Conservation (phyloP, 2,888 invertebrate genomes). For the Cephus spinipes region DNA sequence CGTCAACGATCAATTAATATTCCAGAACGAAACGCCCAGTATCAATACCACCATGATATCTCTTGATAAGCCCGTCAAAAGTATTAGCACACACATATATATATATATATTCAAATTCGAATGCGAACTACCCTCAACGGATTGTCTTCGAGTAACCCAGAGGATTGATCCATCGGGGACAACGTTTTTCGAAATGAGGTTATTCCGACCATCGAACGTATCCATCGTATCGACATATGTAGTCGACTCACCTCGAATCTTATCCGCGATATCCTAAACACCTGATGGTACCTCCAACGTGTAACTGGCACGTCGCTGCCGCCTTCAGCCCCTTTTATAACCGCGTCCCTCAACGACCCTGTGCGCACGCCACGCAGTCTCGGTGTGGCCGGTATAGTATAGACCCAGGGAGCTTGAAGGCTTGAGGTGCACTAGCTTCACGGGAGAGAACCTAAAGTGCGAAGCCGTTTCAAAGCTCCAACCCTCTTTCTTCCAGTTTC, state of each 20-base stretch:
- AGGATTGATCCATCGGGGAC: neutral
- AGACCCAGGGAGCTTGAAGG: conserved; percentile 11
- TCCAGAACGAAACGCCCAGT: neutral
- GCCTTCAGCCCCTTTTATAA: conserved; percentile 62
- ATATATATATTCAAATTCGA: neutral
- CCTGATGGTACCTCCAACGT: conserved; percentile 41
- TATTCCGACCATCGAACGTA: neutral
- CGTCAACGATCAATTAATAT: neutral
- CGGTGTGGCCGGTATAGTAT: conserved; percentile 23
- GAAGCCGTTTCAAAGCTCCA: neutral
- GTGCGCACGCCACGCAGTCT: conserved; percentile 54
- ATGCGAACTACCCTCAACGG: neutral
- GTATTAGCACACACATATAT: neutral
- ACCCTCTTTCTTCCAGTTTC: neutral
- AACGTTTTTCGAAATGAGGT: neutral
- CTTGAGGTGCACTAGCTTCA: neutral
- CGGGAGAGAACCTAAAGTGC: neutral
- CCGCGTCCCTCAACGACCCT: conserved; percentile 44
- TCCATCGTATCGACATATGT: neutral
- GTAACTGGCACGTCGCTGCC: conserved; percentile 57
- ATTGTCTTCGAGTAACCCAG: neutral
- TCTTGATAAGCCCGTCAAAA: neutral
- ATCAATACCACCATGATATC: neutral
- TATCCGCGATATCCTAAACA: conserved; percentile 15
- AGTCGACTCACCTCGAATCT: conserved; percentile 26